Conservation (phyloP, 2,113 vertebrate species). For the Brachyistius frenatus region DNA sequence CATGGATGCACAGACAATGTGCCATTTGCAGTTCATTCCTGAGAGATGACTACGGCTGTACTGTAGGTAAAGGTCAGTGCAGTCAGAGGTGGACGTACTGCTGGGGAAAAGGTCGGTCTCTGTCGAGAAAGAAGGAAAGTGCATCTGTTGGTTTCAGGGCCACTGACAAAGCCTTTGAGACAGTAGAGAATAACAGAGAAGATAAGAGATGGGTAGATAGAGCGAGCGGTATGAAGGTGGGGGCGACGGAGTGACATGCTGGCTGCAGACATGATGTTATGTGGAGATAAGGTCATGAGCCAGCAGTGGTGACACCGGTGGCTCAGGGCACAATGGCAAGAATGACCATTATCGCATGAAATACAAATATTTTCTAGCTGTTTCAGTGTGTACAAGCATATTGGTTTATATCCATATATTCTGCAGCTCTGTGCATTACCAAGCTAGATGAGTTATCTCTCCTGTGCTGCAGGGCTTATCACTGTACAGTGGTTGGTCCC, state of each 20-base stretch:
- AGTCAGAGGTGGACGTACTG: constrained; percentile 73
- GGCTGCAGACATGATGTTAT: constrained; percentile 50
- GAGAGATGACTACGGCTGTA: constrained; percentile 49
- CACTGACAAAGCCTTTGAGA: constrained; percentile 52
- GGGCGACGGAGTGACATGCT: constrained; percentile 28
- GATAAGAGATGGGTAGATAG: constrained; percentile 28
- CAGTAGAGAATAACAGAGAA: constrained; percentile 41
- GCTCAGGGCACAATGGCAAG: constrained; percentile 29
- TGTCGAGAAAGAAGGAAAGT: constrained; percentile 50
- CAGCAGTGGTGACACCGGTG: constrained; percentile 27
- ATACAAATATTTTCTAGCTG: constrained; percentile 5
- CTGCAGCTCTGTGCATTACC: constrained; percentile 58
- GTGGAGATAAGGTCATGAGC: constrained; percentile 72
- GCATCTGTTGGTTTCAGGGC: constrained; percentile 60
- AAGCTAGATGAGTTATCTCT: constrained; percentile 66
- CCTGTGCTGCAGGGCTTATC: constrained; percentile 71
- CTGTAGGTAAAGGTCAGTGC: constrained; percentile 79
- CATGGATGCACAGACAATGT: constrained; percentile 55
- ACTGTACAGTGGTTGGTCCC: constrained; percentile 52
- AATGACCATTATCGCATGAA: constrained; percentile 34
- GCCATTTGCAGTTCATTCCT: constrained; percentile 57
- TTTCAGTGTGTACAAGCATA: constrained; percentile 12
- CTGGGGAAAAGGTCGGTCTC: constrained; percentile 74
- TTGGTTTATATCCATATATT: constrained; percentile 39
- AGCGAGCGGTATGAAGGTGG: constrained; percentile 31